Percentiles rank a stretch among this genome's conserved stretches.
phyloP scores from a whole-genome alignment of 2,113 vertebrate species.

The Martes martes region DNA sequence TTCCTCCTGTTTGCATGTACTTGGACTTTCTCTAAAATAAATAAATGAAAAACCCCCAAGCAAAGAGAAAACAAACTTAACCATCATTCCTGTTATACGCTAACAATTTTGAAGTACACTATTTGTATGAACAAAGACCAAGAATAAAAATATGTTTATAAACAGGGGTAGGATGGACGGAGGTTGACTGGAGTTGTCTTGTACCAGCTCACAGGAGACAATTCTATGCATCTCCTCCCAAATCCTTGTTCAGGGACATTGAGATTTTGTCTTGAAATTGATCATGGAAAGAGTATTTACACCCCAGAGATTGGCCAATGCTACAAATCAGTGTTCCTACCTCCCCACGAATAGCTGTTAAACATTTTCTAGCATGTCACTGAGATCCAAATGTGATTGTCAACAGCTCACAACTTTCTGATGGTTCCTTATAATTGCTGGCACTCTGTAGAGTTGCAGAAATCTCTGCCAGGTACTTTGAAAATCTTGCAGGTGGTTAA shows the following conservation, averaged over 20 bases:
- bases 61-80: not conserved
- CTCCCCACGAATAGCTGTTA: not conserved
- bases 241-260: not conserved
- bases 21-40: not conserved
- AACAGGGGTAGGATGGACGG: not conserved
- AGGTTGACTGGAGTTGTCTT: not conserved
- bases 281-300: not conserved
- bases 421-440: conserved; percentile 82
- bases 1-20: not conserved
- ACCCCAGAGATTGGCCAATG: not conserved
- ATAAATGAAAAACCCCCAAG: not conserved
- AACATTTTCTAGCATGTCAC: not conserved
- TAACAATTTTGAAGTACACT: not conserved
- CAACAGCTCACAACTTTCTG: conserved; percentile 84
- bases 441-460: conserved; percentile 85
- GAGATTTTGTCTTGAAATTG: not conserved
- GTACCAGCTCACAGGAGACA: not conserved
- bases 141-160: not conserved
- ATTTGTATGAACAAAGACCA: conserved; percentile 31
- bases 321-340: not conserved
- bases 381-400: not conserved
- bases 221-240: not conserved
- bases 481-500: not conserved
- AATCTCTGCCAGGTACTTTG: conserved; percentile 90
- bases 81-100: not conserved